Evolutionary conservation across 92 coral and sea anemone species (phyloP).

Genomic region (Actinernus sp.): DNA sequence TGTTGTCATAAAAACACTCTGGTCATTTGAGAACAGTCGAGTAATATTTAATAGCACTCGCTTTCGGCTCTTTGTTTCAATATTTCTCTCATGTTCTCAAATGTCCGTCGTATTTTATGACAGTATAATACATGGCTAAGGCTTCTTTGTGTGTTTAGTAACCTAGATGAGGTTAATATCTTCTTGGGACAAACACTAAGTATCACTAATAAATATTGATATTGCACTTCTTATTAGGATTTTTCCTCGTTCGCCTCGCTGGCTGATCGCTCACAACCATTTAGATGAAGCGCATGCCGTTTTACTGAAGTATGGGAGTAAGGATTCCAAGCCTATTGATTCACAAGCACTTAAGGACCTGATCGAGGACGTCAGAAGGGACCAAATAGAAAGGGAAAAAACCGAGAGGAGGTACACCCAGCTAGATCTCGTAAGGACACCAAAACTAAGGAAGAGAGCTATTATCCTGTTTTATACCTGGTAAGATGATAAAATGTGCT

Average conservation of each 20-base stretch:
- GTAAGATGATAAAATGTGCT: no score
- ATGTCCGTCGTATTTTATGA: no score
- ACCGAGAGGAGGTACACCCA: constrained; percentile 35
- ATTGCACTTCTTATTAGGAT: constrained; percentile 12
- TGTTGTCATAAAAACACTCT: no score
- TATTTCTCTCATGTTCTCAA: no score
- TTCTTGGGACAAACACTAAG: no score
- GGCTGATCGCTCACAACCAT: constrained; percentile 62
- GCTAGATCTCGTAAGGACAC: constrained; percentile 48
- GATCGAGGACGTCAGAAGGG: constrained; percentile 28
- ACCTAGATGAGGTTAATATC: no score
- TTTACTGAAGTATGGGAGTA: constrained; percentile 43
- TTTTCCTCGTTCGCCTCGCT: constrained; percentile 58
- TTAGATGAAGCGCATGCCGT: constrained; percentile 58
- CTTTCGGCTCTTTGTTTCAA: no score
- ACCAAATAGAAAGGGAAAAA: constrained; percentile 36
- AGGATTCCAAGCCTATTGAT: constrained; percentile 29
- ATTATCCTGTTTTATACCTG: constrained; percentile 36
- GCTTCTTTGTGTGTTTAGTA: no score
- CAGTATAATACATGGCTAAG: no score
- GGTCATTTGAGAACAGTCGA: no score
- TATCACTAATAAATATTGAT: no score
- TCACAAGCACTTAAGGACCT: constrained; percentile 20
- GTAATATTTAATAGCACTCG: no score
- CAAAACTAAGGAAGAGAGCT: constrained; percentile 61